These are phyloP conservation scores for Calliphora vicina DNA, from an alignment of 1,140 invertebrate species.

Conservation along the genomic window DNA sequence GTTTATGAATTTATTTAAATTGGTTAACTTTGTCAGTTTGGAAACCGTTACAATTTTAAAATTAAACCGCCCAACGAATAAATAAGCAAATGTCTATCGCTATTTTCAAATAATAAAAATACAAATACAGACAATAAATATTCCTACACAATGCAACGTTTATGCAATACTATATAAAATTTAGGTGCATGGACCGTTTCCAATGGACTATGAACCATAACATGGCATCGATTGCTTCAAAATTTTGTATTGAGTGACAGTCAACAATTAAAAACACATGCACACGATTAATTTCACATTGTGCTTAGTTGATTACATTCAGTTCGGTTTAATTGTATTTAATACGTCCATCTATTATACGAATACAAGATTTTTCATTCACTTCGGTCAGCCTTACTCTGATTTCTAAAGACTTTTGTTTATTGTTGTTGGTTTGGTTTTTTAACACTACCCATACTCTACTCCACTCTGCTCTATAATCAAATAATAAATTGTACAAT, in stretches of 20 bases:
- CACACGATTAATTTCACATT: neutral
- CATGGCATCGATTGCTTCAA: neutral
- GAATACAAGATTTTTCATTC: neutral
- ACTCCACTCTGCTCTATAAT: no score
- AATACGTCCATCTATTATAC: no score
- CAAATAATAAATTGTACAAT: no score
- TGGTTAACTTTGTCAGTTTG: no score
- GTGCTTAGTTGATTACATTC: neutral
- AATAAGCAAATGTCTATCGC: no score
- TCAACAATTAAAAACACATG: constrained; percentile 2
- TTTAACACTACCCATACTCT: neutral
- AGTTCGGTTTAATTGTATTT: neutral
- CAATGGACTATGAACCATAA: neutral
- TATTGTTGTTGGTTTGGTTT: neutral
- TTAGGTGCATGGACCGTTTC: neutral
- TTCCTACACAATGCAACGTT: neutral
- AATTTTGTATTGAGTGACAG: neutral
- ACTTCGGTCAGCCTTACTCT: neutral
- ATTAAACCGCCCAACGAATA: no score
- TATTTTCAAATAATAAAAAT: no score
- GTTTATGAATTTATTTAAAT: no score
- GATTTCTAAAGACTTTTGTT: neutral
- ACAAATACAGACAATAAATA: no score
- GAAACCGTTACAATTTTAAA: no score
- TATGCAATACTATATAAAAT: neutral